Evolutionary conservation across 2,888 invertebrate species (phyloP).

Genomic region (Limnephilus rhombicus): DNA sequence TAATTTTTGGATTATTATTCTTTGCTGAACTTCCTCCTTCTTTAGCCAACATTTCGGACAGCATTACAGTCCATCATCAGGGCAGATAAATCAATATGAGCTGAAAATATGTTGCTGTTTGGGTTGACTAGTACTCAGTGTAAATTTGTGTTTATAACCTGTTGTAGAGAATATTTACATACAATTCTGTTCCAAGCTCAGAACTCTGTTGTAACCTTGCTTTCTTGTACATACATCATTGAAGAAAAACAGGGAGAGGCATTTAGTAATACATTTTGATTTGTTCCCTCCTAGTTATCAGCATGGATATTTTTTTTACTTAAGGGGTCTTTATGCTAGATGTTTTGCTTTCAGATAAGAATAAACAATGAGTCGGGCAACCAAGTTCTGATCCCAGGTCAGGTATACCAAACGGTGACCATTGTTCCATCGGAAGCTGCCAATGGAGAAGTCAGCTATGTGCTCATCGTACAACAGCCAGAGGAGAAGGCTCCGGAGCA

Average conservation of each 20-base stretch:
- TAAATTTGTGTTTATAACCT: neutral
- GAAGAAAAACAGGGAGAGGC: neutral
- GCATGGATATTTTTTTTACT: neutral
- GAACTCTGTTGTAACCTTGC: neutral
- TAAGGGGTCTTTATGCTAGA: neutral
- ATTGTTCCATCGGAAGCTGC: conserved; percentile 88
- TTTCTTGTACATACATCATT: neutral
- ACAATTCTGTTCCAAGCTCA: neutral
- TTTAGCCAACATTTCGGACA: no score
- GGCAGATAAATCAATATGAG: neutral
- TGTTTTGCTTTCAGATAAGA: conserved; percentile 13
- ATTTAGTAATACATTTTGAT: neutral
- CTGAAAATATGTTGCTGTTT: neutral
- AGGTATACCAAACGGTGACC: conserved; percentile 88
- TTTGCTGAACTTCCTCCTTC: no score
- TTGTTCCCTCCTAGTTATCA: neutral
- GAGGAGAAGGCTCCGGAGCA: conserved; percentile 71
- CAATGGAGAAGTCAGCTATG: conserved; percentile 91
- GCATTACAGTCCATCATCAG: no score
- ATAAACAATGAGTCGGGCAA: conserved; percentile 33
- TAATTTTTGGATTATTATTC: no score
- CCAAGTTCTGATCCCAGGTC: conserved; percentile 73
- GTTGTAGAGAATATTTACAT: neutral
- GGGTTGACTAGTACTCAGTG: no score
- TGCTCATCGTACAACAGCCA: conserved; percentile 89